These are phyloP conservation scores for Calliopum simillimum DNA, from an alignment of 2,888 invertebrate species.

Conservation along the genomic window DNA sequence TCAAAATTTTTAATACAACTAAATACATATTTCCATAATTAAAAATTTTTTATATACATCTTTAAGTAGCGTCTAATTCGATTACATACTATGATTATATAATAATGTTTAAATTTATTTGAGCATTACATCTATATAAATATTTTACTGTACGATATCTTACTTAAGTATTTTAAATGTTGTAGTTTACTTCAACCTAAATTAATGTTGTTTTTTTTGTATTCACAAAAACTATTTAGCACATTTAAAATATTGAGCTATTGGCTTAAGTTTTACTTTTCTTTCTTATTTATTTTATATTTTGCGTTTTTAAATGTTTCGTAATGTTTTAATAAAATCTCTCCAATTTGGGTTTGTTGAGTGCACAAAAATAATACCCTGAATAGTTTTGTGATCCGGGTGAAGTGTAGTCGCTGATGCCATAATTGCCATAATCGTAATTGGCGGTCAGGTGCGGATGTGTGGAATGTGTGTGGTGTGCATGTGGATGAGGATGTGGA, in stretches of 20 bases:
- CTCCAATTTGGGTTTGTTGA: slow-evolving; percentile 65
- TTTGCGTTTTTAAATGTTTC: slow-evolving; percentile 14
- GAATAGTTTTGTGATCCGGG: slow-evolving; percentile 66
- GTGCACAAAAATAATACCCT: slow-evolving; percentile 66
- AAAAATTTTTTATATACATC: slow-evolving; percentile 19
- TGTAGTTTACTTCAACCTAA: not conserved
- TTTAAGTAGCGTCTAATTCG: not conserved
- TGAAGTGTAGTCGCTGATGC: slow-evolving; percentile 64
- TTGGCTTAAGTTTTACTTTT: slow-evolving; percentile 12
- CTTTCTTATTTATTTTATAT: slow-evolving; percentile 35
- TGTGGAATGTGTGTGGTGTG: slow-evolving; percentile 45
- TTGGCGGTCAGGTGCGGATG: slow-evolving; percentile 47
- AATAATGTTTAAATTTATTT: slow-evolving; percentile 26
- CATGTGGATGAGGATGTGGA: slow-evolving; percentile 50
- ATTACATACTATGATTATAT: slow-evolving; percentile 4
- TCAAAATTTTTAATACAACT: slow-evolving; percentile 4
- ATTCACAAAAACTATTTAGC: slow-evolving; percentile 19
- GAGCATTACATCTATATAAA: slow-evolving; percentile 31
- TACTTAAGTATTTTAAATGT: not conserved
- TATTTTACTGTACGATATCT: slow-evolving; percentile 8
- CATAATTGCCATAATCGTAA: slow-evolving; percentile 60
- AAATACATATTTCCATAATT: not conserved
- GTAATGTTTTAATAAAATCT: slow-evolving; percentile 57
- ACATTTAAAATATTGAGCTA: slow-evolving; percentile 21
- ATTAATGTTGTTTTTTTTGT: not conserved